These are phyloP conservation scores for Aptenodytes patagonicus DNA, from an alignment of 2,113 vertebrate species.

Conservation along the genomic window DNA sequence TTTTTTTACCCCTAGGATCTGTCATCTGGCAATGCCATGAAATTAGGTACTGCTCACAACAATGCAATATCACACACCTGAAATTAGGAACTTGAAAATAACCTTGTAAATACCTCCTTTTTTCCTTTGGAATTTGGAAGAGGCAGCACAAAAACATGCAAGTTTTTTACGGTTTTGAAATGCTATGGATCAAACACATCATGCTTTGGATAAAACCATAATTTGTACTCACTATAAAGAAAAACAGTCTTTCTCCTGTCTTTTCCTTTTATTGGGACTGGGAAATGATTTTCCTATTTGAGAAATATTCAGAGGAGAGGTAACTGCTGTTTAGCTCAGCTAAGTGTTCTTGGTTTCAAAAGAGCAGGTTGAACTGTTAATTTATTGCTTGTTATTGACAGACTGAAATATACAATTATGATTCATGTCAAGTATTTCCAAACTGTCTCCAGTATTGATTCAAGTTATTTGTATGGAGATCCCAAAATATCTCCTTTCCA, in stretches of 20 bases:
- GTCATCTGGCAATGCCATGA: neutral
- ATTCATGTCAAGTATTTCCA: neutral
- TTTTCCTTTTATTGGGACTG: neutral
- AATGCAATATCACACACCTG: neutral
- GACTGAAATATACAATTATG: neutral
- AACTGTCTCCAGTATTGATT: neutral
- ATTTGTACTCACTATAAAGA: neutral
- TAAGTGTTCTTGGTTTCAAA: neutral
- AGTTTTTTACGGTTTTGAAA: neutral
- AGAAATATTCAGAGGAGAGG: neutral
- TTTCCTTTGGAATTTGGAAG: neutral
- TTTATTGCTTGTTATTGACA: neutral
- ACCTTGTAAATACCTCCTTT: neutral
- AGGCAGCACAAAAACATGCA: neutral
- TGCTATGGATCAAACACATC: neutral
- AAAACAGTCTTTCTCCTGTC: neutral
- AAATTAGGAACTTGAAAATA: neutral
- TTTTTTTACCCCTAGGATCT: neutral
- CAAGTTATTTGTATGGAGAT: neutral
- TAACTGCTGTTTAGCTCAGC: neutral
- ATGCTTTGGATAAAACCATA: neutral
- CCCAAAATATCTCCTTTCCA: slow-evolving; percentile 1
- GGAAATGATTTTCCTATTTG: neutral
- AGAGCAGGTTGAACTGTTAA: neutral
- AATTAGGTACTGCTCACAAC: neutral